Evolutionary conservation across 2,888 invertebrate genomes (phyloP).

Genomic region (Pachliopta kotzebuea): DNA sequence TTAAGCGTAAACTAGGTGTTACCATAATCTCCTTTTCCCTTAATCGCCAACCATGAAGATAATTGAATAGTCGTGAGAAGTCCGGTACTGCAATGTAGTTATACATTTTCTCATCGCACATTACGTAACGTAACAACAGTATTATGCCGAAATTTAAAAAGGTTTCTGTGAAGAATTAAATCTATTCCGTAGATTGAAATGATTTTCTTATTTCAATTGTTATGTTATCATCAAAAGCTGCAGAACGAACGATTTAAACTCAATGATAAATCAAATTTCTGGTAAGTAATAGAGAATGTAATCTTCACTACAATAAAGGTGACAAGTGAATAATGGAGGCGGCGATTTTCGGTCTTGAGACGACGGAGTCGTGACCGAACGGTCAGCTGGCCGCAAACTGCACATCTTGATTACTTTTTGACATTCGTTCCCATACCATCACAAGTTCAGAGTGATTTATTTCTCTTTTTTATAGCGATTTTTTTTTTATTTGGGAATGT

Average conservation of each 20-base stretch:
- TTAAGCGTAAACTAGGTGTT: conserved; percentile 27
- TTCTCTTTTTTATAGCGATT: background rate
- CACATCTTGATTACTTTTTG: conserved; percentile 42
- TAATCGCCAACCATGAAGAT: conserved; percentile 12
- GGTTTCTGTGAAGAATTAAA: conserved; percentile 5
- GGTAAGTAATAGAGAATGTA: conserved; percentile 47
- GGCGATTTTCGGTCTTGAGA: conserved; percentile 49
- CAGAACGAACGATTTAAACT: conserved; percentile 49
- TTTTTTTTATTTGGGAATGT: background rate
- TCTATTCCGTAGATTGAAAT: conserved; percentile 17
- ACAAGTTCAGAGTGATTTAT: background rate
- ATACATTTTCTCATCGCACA: conserved; percentile 1
- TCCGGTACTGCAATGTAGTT: background rate
- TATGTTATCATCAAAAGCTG: conserved; percentile 33
- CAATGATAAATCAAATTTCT: conserved; percentile 42
- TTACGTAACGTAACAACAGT: conserved; percentile 3
- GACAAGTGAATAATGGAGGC: conserved; percentile 54
- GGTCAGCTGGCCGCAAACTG: conserved; percentile 51
- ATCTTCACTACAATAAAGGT: conserved; percentile 61
- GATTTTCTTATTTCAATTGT: conserved; percentile 12
- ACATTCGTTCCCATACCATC: conserved; percentile 17
- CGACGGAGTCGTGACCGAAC: conserved; percentile 53
- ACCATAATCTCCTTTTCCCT: conserved; percentile 8
- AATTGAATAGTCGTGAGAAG: conserved; percentile 5
- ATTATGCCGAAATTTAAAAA: conserved; percentile 1